Base-by-base conservation (phyloP, 2,113 vertebrate genomes). In the Albula glossodonta region DNA sequence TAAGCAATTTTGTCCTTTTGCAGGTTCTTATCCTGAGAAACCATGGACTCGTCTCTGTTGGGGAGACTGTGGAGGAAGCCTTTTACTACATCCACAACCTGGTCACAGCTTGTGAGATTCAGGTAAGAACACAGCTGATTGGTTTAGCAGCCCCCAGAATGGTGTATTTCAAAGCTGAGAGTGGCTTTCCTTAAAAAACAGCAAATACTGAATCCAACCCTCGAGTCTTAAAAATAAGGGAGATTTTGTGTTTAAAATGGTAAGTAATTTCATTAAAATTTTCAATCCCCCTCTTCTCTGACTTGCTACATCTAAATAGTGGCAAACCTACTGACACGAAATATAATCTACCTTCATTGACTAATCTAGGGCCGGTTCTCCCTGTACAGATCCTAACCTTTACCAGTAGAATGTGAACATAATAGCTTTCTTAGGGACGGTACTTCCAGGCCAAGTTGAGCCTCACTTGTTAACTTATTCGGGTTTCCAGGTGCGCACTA, bases 1-100 rank as follows among this genome's bases (percentile, higher is more conserved):
- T 48, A 3, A 51, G 22, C 4, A 53, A 41, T 41, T 41, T 19
- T 49, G 41, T 63, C 22, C 17, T 50, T 12, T 78, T 57, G 7
- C 86, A 99, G 98, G 98, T 98, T 81, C 96, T 99, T 78, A 97
- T 99, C 91, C 96, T 99, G 74, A 96, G 98, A 90, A 99, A 99
- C 84, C 98, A 99, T 2, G 98, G 98, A 52, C 94, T 99, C 22
- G 96, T 99, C 56, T 95, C 97, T 0, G 94, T 98, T 10, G 98
- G 98, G 10, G 98, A 97, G 94, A 99, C 97, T 0, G 95, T 99
- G 50, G 98, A 99, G 90, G 98, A 99, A 89, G 98, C 98, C 77
- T 99, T 99, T 92, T 98, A 97, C 92, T 98, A 99, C 87, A 98
- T 98, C 87, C 97, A 99, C 91, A 99, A 98, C 89, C 93, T 99